Conservation (phyloP, 2,797 vertebrate species). For the Tiaroga cobitis region DNA sequence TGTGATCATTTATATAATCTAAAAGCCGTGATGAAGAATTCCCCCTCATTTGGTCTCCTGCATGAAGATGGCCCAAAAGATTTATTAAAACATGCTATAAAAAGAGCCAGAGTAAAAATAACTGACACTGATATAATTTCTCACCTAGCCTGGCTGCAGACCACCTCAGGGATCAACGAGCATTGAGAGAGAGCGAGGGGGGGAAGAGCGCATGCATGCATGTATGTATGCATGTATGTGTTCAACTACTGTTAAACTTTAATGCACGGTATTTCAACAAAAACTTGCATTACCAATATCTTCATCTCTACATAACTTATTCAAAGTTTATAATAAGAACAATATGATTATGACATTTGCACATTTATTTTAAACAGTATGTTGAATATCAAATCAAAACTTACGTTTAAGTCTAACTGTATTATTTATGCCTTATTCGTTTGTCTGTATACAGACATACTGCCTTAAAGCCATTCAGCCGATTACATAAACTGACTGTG, state of each 20-base stretch:
- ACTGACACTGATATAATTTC: slow-evolving; percentile 62
- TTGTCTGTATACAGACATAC: slow-evolving; percentile 8
- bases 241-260: not conserved
- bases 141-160: slow-evolving; percentile 55
- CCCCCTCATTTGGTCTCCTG: slow-evolving; percentile 38
- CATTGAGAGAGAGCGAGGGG: not conserved
- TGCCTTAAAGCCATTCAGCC: slow-evolving; percentile 27
- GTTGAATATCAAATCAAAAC: not conserved
- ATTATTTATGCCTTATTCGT: not conserved
- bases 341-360: not conserved
- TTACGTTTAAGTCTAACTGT: not conserved
- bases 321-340: no score
- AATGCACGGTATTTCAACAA: not conserved
- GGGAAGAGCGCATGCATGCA: no score
- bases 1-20: slow-evolving; percentile 54
- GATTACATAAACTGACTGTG: slow-evolving; percentile 37
- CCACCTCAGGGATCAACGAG: slow-evolving; percentile 41
- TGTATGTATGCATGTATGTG: not conserved
- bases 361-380: not conserved
- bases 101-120: slow-evolving; percentile 62
- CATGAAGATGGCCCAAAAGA: slow-evolving; percentile 53
- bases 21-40: slow-evolving; percentile 57
- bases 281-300: not conserved
- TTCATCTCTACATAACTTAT: not conserved
- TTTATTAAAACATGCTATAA: slow-evolving; percentile 61